phyloP scores from a whole-genome alignment of 2,797 vertebrate species.

The Phylloscopus collybita region DNA sequence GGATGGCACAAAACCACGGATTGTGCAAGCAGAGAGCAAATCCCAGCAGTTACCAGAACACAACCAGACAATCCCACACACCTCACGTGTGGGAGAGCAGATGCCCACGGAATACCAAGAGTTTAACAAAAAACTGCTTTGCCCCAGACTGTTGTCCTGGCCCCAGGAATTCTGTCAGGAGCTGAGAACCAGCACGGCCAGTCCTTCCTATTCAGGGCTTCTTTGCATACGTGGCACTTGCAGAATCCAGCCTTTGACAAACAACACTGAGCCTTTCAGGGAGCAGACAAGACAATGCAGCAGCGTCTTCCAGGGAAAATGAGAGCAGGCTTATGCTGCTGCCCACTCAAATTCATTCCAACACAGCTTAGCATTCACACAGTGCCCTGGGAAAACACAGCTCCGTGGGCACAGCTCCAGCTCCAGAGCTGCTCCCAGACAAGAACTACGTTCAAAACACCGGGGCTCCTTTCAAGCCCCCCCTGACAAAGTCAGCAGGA shows the following conservation, averaged over 20 bases:
- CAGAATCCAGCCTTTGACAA: constrained; percentile 49
- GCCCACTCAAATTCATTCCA: constrained; percentile 48
- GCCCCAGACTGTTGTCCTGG: background rate
- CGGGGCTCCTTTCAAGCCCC: background rate
- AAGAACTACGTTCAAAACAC: background rate
- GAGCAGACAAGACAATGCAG: constrained; percentile 50
- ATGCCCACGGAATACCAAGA: background rate
- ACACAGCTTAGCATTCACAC: constrained; percentile 43
- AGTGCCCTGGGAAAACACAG: constrained; percentile 48
- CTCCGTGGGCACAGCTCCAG: constrained; percentile 25
- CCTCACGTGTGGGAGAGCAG: fast-evolving
- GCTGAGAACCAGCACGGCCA: background rate
- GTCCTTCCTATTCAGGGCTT: constrained; percentile 16
- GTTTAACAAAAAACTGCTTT: background rate
- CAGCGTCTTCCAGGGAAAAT: constrained; percentile 62
- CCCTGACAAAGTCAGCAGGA: background rate
- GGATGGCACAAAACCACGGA: fast-evolving
- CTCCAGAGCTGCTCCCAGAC: constrained; percentile 6
- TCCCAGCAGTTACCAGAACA: background rate
- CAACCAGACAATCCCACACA: background rate
- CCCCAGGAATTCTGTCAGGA: background rate
- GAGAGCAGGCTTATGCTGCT: constrained; percentile 32
- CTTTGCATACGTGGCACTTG: constrained; percentile 37
- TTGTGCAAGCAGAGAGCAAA: background rate
- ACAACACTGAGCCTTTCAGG: constrained; percentile 64